phyloP scores from a whole-genome alignment of 2,888 invertebrate genomes.

The Rhodophaea formosa region DNA sequence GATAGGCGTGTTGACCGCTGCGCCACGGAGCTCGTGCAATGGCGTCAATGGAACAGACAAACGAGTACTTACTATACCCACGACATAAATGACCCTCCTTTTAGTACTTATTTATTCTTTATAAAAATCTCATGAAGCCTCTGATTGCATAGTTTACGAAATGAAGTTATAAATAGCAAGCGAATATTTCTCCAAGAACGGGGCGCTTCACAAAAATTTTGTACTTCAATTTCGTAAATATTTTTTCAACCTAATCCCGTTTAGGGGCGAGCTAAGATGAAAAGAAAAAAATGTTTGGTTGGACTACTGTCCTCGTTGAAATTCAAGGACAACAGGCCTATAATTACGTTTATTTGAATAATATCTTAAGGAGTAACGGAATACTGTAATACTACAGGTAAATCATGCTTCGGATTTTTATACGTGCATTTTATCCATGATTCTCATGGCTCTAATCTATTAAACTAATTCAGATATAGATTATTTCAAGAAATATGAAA shows the following conservation, averaged over 20 bases:
- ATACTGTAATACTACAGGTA: neutral
- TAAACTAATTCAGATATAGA: too few species aligned
- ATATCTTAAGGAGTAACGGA: neutral
- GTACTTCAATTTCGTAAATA: constrained; percentile 23
- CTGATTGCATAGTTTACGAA: neutral
- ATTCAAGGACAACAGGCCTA: constrained; percentile 2
- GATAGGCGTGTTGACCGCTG: too few species aligned
- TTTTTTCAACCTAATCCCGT: constrained; percentile 22
- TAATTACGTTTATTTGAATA: neutral
- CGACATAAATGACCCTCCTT: too few species aligned
- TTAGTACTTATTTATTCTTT: neutral
- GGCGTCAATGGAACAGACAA: too few species aligned
- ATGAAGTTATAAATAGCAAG: constrained; percentile 9
- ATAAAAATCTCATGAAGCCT: neutral
- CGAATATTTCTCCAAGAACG: constrained; percentile 4
- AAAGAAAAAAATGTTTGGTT: constrained; percentile 16
- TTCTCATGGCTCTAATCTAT: too few species aligned
- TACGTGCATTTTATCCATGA: too few species aligned
- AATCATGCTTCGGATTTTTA: too few species aligned
- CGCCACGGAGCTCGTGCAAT: too few species aligned
- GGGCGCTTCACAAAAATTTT: constrained; percentile 15
- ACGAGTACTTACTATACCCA: too few species aligned
- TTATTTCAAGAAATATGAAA: too few species aligned
- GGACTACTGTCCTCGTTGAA: neutral
- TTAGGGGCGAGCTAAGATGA: constrained; percentile 17